A percentile compares a stretch with the other conserved stretches of the same genome.
Conservation (phyloP, 2,113 vertebrate species). For the Ploceus nigricollis region DNA sequence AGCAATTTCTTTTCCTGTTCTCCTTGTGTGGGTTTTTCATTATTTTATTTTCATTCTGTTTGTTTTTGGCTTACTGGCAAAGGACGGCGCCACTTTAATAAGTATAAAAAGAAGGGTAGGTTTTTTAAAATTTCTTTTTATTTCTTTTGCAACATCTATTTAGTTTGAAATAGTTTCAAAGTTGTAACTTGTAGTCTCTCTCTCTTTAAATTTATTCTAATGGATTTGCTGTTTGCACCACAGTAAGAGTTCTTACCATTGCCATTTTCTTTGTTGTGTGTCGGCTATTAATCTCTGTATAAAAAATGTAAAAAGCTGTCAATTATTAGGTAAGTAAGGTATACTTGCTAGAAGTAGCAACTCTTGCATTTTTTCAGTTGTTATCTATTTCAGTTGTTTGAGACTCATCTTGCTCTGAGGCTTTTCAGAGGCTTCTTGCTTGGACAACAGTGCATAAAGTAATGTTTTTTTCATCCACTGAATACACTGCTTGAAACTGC, state of each 20-base stretch:
- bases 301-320: not conserved
- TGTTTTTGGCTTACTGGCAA: conserved; percentile 66
- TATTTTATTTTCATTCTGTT: conserved; percentile 63
- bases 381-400: conserved; percentile 2
- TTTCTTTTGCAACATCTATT: conserved; percentile 43
- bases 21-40: conserved; percentile 51
- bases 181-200: conserved; percentile 1
- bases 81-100: conserved; percentile 71
- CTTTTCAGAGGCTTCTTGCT: not conserved
- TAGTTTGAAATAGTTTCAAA: conserved; percentile 29
- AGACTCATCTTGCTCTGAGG: not conserved
- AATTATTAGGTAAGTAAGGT: conserved; percentile 41
- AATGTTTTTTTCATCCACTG: not conserved
- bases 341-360: conserved; percentile 34
- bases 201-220: conserved; percentile 9
- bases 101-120: conserved; percentile 68
- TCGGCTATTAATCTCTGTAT: conserved; percentile 3
- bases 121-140: conserved; percentile 49
- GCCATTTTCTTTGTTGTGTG: not conserved
- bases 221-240: conserved; percentile 1
- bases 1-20: conserved; percentile 25
- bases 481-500: not conserved
- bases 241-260: not conserved
- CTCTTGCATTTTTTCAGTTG: conserved; percentile 4
- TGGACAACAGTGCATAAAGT: not conserved